Conservation (phyloP, 2,888 invertebrate species). For the Campoplex capitator region DNA sequence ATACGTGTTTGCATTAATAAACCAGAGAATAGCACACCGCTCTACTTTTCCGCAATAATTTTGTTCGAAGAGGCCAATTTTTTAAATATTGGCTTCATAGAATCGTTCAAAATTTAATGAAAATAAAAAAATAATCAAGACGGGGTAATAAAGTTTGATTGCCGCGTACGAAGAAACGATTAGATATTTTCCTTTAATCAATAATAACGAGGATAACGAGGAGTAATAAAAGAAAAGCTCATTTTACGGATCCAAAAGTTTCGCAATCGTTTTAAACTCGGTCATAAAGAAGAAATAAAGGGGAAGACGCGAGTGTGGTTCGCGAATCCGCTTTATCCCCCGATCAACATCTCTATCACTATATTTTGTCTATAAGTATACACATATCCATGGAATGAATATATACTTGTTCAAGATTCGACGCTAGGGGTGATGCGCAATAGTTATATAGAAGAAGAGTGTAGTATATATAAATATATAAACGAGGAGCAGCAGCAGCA, state of each 20-base stretch:
- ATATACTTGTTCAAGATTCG: not conserved
- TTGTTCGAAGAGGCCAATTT: not conserved
- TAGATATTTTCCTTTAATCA: not conserved
- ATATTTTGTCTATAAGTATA: not conserved
- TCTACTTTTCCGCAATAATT: no score
- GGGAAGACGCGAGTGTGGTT: not conserved
- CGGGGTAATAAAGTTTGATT: not conserved
- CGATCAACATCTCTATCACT: not conserved
- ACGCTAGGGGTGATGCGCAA: conserved; percentile 39
- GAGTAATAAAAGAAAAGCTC: not conserved
- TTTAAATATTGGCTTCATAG: no score
- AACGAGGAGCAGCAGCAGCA: conserved; percentile 20
- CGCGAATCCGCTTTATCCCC: conserved; percentile 26
- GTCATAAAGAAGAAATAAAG: not conserved
- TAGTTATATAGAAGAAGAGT: conserved; percentile 4
- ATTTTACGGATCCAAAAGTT: not conserved
- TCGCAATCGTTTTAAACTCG: conserved; percentile 1
- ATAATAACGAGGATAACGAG: not conserved
- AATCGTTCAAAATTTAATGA: not conserved
- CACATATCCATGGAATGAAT: not conserved
- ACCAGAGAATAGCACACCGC: not conserved
- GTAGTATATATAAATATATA: conserved; percentile 16
- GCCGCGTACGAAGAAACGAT: not conserved
- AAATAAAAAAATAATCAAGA: not conserved
- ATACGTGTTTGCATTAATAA: not conserved